Percentiles rank a stretch among this genome's conserved stretches.
Evolutionary conservation across 2,888 invertebrate genomes (phyloP).

Genomic region (Apamea monoglypha): DNA sequence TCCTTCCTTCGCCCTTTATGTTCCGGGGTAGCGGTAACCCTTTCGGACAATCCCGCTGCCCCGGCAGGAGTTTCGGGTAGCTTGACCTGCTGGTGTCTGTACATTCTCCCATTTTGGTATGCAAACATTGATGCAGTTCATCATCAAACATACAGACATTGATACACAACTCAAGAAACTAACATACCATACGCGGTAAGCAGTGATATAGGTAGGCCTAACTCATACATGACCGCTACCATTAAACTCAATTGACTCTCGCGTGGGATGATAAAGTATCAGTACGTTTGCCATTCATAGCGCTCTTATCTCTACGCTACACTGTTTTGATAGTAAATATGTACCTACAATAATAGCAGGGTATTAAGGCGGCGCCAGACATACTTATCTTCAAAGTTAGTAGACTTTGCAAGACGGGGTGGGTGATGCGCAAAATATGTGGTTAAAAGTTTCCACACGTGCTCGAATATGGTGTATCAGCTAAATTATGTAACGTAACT

Average conservation of each 20-base stretch:
- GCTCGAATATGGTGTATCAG: neutral
- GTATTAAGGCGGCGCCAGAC: neutral
- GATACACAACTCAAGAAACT: too few species aligned
- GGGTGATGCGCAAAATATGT: neutral
- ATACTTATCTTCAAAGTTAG: neutral
- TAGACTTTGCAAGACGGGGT: neutral
- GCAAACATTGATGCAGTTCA: too few species aligned
- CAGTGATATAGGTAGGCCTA: neutral
- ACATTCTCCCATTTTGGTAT: too few species aligned
- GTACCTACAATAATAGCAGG: slow-evolving; percentile 27
- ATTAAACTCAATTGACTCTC: slow-evolving; percentile 43
- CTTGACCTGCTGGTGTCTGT: too few species aligned
- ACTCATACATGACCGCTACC: slow-evolving; percentile 18
- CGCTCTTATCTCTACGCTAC: slow-evolving; percentile 52
- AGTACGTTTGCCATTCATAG: slow-evolving; percentile 46
- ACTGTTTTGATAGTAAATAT: slow-evolving; percentile 60
- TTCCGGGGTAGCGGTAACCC: too few species aligned
- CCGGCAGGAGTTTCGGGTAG: too few species aligned
- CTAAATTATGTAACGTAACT: neutral
- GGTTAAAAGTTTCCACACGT: neutral
- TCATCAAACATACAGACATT: too few species aligned
- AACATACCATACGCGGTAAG: neutral
- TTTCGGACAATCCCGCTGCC: too few species aligned
- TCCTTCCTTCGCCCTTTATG: too few species aligned
- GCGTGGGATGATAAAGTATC: slow-evolving; percentile 53